Evolutionary conservation across 2,113 vertebrate species (phyloP).

Genomic region (Eulemur rufifrons): DNA sequence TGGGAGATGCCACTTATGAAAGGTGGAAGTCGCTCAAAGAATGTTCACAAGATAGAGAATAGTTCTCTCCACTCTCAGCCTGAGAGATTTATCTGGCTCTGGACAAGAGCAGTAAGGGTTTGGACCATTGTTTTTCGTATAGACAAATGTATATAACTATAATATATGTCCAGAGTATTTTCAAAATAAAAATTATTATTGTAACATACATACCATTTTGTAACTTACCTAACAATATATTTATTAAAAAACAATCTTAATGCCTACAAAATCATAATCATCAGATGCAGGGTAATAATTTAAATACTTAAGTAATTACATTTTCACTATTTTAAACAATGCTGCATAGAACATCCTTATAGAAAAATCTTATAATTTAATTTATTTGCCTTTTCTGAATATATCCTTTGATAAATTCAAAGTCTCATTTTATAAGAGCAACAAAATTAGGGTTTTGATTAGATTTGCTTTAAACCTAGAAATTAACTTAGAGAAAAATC

Average conservation of each 20-base stretch:
- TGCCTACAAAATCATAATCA: not conserved
- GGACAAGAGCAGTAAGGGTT: not conserved
- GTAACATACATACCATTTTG: not conserved
- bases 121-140: not conserved
- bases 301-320: not conserved
- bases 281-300: not conserved
- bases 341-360: not conserved
- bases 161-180: not conserved
- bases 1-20: not conserved
- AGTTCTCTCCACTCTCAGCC: not conserved
- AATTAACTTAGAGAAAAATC: not conserved
- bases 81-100: not conserved
- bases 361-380: not conserved
- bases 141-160: not conserved
- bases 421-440: not conserved
- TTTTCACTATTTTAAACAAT: slow-evolving; percentile 24
- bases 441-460: not conserved
- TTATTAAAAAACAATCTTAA: not conserved
- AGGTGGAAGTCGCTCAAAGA: not conserved
- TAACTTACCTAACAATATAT: not conserved
- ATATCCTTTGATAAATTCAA: not conserved
- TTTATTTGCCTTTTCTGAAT: not conserved
- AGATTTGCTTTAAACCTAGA: not conserved
- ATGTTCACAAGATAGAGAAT: not conserved
- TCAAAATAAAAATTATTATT: not conserved